phyloP scores from a whole-genome alignment of 2,113 vertebrate genomes.

The Halcyon senegalensis region DNA sequence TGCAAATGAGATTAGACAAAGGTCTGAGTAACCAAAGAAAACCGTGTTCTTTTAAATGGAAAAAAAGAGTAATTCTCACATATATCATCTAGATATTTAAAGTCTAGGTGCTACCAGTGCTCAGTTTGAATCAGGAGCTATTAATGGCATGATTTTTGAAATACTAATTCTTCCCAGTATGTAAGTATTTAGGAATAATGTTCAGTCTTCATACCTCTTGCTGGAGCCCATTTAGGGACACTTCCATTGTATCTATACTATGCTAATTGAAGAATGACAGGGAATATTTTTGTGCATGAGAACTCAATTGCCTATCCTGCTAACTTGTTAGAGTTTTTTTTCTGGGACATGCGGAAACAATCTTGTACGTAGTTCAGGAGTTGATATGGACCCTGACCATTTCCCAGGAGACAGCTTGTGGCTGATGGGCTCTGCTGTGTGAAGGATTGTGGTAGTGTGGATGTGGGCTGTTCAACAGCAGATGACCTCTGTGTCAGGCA shows the following conservation, averaged over 20 bases:
- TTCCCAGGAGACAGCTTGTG: background rate
- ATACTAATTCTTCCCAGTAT: background rate
- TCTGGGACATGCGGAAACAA: background rate
- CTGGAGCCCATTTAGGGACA: background rate
- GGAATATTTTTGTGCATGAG: background rate
- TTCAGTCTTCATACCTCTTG: background rate
- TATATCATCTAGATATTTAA: background rate
- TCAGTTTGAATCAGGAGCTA: background rate
- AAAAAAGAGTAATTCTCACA: background rate
- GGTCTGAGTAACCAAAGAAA: background rate
- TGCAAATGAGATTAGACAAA: background rate
- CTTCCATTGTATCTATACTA: background rate
- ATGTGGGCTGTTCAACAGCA: background rate
- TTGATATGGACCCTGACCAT: background rate
- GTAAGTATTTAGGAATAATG: background rate
- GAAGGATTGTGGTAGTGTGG: background rate
- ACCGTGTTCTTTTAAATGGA: background rate
- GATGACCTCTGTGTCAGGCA: background rate
- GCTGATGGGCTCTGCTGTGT: background rate
- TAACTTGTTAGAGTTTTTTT: background rate
- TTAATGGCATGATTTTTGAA: background rate
- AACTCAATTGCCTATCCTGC: background rate
- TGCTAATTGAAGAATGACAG: background rate
- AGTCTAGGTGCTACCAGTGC: background rate
- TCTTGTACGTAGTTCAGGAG: background rate